Evolutionary conservation across 2,113 vertebrate species (phyloP).

Genomic region (Hydrochoerus hydrochaeris): DNA sequence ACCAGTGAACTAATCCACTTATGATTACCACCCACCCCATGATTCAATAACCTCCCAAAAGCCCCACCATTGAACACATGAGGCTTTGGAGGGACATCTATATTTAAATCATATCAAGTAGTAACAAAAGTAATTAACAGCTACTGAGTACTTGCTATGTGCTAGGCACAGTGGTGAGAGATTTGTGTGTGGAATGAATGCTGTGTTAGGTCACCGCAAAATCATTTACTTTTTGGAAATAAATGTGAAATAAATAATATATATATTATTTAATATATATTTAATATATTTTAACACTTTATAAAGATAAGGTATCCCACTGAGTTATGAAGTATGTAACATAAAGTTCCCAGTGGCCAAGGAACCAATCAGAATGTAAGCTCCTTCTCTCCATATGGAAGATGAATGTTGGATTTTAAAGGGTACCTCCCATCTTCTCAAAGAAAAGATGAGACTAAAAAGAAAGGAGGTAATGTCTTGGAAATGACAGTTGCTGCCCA

Average conservation of each 20-base stretch:
- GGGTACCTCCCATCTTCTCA: background rate
- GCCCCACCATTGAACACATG: background rate
- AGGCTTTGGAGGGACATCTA: background rate
- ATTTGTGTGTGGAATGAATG: background rate
- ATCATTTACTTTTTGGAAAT: background rate
- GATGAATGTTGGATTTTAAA: background rate
- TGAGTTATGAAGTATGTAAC: background rate
- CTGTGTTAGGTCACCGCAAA: too few relatives aligned
- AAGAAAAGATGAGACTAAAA: background rate
- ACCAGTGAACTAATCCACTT: background rate
- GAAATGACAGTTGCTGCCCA: background rate
- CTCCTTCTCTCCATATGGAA: background rate
- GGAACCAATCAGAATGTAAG: background rate
- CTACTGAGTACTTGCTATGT: background rate
- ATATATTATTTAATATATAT: too few relatives aligned
- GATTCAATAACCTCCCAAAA: background rate
- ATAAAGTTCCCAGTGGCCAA: background rate
- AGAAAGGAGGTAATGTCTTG: background rate
- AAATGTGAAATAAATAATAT: background rate
- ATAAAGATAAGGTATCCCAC: background rate
- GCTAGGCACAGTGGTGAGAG: background rate
- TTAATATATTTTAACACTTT: slow-evolving; percentile 1
- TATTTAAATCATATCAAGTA: background rate
- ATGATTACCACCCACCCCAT: background rate
- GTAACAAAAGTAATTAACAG: background rate